Evolutionary conservation across 2,113 vertebrate species (phyloP).

Genomic region (Lutjanus erythropterus): DNA sequence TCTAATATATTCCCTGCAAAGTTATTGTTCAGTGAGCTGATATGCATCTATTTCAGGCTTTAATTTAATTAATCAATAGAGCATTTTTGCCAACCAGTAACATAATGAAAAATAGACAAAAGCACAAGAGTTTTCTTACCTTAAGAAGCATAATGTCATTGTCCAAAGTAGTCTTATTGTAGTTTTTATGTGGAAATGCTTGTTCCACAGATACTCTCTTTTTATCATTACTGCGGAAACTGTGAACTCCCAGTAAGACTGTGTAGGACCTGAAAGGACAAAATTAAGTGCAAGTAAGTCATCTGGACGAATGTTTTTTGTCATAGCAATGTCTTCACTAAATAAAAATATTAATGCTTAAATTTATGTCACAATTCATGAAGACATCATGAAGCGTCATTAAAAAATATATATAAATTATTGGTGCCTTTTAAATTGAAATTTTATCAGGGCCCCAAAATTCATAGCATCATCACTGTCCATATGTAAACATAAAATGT

Average conservation of each 20-base stretch:
- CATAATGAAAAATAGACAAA: not conserved
- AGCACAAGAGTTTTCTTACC: constrained; percentile 46
- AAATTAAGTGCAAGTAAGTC: not conserved
- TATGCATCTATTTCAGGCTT: not conserved
- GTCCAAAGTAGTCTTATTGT: accelerated
- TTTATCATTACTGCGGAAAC: accelerated
- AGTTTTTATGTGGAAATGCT: constrained; percentile 39
- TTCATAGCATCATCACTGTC: not conserved
- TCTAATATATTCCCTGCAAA: not conserved
- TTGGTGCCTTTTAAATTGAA: not conserved
- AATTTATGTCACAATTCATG: too few relatives aligned
- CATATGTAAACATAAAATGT: not conserved
- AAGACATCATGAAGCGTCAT: not conserved
- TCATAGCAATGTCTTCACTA: too few relatives aligned
- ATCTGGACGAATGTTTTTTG: too few relatives aligned
- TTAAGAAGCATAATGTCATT: constrained; percentile 77
- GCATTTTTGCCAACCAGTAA: not conserved
- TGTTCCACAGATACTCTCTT: not conserved
- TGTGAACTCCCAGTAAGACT: constrained; percentile 48
- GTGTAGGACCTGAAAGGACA: constrained; percentile 15
- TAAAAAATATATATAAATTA: not conserved
- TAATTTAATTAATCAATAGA: not conserved
- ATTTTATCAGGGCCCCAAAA: not conserved
- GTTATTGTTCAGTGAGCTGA: not conserved
- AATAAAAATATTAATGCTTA: not conserved